These are phyloP conservation scores for Montifringilla adamsi DNA, from an alignment of 2,113 vertebrate genomes.

Conservation along the genomic window DNA sequence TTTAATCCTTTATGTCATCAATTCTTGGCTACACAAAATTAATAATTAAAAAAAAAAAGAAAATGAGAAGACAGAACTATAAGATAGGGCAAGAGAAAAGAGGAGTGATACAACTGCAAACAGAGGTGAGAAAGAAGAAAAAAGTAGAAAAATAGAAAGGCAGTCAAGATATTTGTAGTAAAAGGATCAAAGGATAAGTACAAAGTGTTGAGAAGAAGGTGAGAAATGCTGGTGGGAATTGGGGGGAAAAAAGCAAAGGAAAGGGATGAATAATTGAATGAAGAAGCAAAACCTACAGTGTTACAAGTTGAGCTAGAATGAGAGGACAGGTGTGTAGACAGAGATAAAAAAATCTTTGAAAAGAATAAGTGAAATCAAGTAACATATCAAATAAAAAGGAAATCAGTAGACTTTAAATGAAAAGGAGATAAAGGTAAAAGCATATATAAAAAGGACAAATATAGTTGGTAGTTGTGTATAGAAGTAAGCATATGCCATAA, in stretches of 20 bases:
- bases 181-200: constrained; percentile 17
- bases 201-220: neutral
- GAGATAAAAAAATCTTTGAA: neutral
- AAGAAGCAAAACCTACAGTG: neutral
- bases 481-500: neutral
- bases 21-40: neutral
- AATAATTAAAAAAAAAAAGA: neutral
- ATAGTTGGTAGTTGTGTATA: neutral
- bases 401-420: neutral
- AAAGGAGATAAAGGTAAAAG: neutral
- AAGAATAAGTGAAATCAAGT: neutral
- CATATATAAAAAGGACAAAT: neutral
- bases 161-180: neutral
- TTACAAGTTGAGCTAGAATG: neutral
- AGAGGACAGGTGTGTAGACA: neutral
- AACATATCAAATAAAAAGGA: neutral
- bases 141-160: neutral
- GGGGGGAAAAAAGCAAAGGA: neutral
- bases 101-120: neutral
- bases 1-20: constrained; percentile 9
- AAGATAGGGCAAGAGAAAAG: neutral
- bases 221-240: neutral
- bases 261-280: neutral
- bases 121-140: neutral
- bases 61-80: neutral